Percentiles rank a stretch among this genome's conserved stretches.
Conservation (phyloP, 2,113 vertebrate genomes). For the Gopherus evgoodei region DNA sequence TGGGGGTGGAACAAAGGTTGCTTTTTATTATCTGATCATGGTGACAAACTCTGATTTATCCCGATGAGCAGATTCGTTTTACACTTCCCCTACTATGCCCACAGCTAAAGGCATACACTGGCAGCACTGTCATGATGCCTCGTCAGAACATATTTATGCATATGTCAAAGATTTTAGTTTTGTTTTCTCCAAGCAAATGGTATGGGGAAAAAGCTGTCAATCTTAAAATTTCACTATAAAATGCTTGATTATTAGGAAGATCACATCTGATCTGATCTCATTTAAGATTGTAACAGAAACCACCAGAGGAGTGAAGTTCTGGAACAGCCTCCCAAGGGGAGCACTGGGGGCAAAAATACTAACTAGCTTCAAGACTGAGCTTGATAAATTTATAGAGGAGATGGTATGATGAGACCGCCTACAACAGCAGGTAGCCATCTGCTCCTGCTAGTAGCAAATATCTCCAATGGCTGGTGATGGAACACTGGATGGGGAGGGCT, state of each 20-base stretch:
- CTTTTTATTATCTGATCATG: neutral
- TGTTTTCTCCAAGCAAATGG: neutral
- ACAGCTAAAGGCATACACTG: neutral
- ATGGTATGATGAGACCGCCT: too few species aligned
- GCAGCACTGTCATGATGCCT: neutral
- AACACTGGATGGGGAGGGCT: neutral
- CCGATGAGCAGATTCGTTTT: neutral
- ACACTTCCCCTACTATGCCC: neutral
- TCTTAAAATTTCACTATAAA: neutral
- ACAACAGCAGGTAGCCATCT: neutral
- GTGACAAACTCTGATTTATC: neutral
- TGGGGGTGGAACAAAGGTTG: neutral
- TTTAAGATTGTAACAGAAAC: neutral
- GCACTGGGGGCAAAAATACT: neutral
- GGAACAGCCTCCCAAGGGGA: neutral
- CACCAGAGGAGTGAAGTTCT: neutral
- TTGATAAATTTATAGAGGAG: too few species aligned
- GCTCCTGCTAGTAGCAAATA: neutral
- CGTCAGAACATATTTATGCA: fast-evolving
- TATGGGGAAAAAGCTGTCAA: fast-evolving
- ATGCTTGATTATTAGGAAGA: neutral
- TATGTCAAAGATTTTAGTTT: fast-evolving
- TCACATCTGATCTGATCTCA: neutral
- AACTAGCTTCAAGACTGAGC: too few species aligned
- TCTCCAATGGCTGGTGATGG: neutral